These are phyloP conservation scores for Nymphalis c-album DNA, from an alignment of 2,888 invertebrate species.

Conservation along the genomic window DNA sequence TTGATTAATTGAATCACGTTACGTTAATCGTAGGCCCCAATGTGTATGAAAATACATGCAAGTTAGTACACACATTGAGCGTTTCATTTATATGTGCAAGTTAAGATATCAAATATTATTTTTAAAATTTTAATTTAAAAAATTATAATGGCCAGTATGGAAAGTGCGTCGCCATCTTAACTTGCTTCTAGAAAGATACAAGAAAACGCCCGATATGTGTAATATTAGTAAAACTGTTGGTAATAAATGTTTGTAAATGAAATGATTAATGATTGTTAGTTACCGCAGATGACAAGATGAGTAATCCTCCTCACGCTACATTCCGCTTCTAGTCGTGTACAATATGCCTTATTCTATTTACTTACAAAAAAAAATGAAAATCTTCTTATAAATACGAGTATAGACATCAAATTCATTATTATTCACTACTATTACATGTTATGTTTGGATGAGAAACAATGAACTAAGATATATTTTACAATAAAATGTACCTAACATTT, in stretches of 20 bases:
- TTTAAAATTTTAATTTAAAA: too few species aligned
- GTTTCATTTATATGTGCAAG: background rate
- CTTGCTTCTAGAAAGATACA: background rate
- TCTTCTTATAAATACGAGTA: background rate
- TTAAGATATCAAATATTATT: background rate
- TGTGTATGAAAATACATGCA: slow-evolving; percentile 17
- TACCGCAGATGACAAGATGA: slow-evolving; percentile 19
- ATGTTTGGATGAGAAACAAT: background rate
- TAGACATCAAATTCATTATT: background rate
- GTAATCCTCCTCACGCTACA: slow-evolving; percentile 3
- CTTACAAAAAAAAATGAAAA: background rate
- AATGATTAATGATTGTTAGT: slow-evolving; percentile 27
- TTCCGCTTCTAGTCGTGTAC: slow-evolving; percentile 12
- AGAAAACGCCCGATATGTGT: slow-evolving; percentile 1
- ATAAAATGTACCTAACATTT: slow-evolving; percentile 8
- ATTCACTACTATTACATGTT: background rate
- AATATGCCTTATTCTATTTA: background rate
- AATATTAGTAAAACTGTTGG: background rate
- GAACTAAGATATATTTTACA: slow-evolving; percentile 7
- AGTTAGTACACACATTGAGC: slow-evolving; percentile 1
- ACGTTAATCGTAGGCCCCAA: slow-evolving; percentile 23
- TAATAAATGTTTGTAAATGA: slow-evolving; percentile 10
- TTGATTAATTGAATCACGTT: background rate
- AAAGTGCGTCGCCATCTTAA: background rate
- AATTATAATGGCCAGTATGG: too few species aligned